These are phyloP conservation scores for Zosterops borbonicus DNA, from an alignment of 2,113 vertebrate species.

Conservation along the genomic window DNA sequence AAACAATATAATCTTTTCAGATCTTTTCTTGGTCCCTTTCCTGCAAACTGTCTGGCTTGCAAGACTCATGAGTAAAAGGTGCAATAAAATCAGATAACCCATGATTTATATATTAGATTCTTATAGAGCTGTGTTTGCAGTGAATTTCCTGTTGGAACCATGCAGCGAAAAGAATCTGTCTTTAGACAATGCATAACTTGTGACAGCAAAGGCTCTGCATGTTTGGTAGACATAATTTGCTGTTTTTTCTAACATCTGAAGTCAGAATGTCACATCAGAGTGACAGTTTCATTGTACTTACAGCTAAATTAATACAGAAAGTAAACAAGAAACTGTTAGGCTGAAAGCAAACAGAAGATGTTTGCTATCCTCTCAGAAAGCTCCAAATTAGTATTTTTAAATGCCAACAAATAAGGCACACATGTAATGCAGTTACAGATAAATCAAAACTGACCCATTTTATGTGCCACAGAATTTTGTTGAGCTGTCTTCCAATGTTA, in stretches of 20 bases:
- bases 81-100: background rate
- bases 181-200: background rate
- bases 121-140: background rate
- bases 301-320: constrained; percentile 8
- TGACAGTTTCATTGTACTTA: constrained; percentile 6
- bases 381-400: background rate
- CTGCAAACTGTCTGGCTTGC: background rate
- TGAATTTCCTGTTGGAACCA: background rate
- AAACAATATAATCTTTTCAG: background rate
- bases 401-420: background rate
- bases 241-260: constrained; percentile 25
- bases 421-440: background rate
- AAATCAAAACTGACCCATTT: background rate
- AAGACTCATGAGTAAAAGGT: background rate
- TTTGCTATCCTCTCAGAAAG: background rate
- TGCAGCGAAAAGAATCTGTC: background rate
- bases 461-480: background rate
- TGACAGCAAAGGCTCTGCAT: background rate
- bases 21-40: background rate
- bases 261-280: constrained; percentile 6
- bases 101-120: background rate
- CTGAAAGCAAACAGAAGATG: constrained; percentile 13
- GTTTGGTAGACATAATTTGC: background rate
- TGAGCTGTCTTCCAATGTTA: background rate
- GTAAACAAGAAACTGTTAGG: background rate